Percentiles rank a stretch among this genome's conserved stretches.
Conservation (phyloP, 2,888 invertebrate species). For the Ormyrus thymus region DNA sequence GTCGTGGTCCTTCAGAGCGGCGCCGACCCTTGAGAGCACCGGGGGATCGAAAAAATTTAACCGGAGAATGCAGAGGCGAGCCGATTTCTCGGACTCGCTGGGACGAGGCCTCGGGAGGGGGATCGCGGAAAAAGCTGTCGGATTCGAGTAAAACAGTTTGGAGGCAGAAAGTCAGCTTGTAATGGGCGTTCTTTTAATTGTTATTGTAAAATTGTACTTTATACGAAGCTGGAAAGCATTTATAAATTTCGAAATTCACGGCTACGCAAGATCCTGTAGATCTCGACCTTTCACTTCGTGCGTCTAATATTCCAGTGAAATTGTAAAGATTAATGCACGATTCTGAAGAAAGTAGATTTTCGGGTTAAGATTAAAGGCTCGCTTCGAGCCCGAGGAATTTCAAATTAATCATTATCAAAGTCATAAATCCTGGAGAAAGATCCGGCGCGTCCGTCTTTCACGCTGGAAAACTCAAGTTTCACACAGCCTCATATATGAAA, state of each 20-base stretch:
- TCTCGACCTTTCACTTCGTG: not conserved
- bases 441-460: not conserved
- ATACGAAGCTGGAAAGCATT: too few relatives aligned
- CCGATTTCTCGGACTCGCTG: slow-evolving; percentile 33
- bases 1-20: slow-evolving; percentile 1
- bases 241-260: too few relatives aligned
- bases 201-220: too few relatives aligned
- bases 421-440: slow-evolving; percentile 24
- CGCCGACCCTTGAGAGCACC: too few relatives aligned
- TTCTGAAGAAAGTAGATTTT: too few relatives aligned
- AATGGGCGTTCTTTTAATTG: too few relatives aligned
- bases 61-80: slow-evolving; percentile 5
- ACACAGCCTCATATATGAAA: not conserved
- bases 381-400: slow-evolving; percentile 16
- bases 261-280: too few relatives aligned
- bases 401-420: slow-evolving; percentile 52
- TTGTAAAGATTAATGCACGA: too few relatives aligned
- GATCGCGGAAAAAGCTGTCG: slow-evolving; percentile 12
- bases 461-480: too few relatives aligned
- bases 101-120: not conserved
- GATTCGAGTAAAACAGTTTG: slow-evolving; percentile 6
- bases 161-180: not conserved
- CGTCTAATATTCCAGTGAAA: not conserved
- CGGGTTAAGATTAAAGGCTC: not conserved
- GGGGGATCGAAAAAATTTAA: not conserved